phyloP scores from a whole-genome alignment of 2,888 invertebrate species.

The Antheraea assamensis region DNA sequence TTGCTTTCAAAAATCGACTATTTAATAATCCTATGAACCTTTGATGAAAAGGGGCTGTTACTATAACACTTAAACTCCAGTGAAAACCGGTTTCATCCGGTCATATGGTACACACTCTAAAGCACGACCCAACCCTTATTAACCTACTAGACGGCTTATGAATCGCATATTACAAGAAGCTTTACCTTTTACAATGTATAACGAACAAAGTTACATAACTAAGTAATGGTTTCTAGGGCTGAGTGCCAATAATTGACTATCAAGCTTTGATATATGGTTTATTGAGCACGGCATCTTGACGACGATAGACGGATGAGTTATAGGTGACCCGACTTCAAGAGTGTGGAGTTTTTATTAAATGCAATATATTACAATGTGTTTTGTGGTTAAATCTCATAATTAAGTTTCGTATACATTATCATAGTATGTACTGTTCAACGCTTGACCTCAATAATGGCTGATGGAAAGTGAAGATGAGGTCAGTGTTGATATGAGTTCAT shows the following conservation, averaged over 20 bases:
- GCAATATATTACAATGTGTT: neutral
- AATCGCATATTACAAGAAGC: constrained; percentile 62
- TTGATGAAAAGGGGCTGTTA: constrained; percentile 2
- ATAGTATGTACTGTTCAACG: neutral
- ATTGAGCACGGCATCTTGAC: constrained; percentile 61
- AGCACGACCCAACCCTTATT: constrained; percentile 47
- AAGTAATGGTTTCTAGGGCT: constrained; percentile 65
- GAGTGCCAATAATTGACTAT: constrained; percentile 80
- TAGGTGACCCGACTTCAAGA: constrained; percentile 36
- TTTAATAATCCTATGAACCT: neutral
- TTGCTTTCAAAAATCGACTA: neutral
- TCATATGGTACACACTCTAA: constrained; percentile 31
- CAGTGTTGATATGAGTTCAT: no score
- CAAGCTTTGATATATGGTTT: constrained; percentile 77
- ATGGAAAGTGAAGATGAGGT: no score
- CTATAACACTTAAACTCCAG: constrained; percentile 8
- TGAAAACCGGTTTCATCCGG: constrained; percentile 13
- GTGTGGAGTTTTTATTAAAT: neutral
- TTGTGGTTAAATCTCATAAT: neutral
- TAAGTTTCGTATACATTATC: neutral
- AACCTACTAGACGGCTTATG: constrained; percentile 54
- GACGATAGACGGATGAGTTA: constrained; percentile 75
- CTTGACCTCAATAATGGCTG: no score
- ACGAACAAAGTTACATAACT: constrained; percentile 63
- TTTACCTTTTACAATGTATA: constrained; percentile 51